Evolutionary conservation across 2,888 invertebrate genomes (phyloP).

Genomic region (Amblyjoppa proteus): DNA sequence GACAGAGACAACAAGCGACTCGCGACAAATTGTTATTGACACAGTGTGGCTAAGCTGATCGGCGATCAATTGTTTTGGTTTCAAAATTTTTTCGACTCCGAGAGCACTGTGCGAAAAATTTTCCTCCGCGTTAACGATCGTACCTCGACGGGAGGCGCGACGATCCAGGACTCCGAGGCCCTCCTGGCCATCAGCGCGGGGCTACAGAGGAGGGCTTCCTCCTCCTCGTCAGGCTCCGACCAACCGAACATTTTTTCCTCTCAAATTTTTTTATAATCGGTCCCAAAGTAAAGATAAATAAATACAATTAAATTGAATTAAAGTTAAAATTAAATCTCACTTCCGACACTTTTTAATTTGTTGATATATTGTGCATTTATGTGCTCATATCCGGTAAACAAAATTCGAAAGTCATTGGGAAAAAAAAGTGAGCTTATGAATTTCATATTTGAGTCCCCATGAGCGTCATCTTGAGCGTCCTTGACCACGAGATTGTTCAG

Average conservation of each 20-base stretch:
- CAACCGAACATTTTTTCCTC: slow-evolving; percentile 90
- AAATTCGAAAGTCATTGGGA: not conserved
- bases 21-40: slow-evolving; percentile 43
- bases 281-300: not conserved
- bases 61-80: not conserved
- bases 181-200: slow-evolving; percentile 94
- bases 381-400: not conserved
- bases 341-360: not conserved
- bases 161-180: slow-evolving; percentile 96
- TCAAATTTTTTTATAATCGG: not conserved
- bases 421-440: not conserved
- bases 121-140: not conserved
- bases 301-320: too few species aligned
- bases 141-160: slow-evolving; percentile 95
- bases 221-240: slow-evolving; percentile 92
- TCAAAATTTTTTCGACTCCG: not conserved
- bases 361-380: not conserved
- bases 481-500: slow-evolving; percentile 41
- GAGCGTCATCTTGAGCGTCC: slow-evolving; percentile 19
- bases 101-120: not conserved
- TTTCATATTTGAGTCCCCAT: not conserved
- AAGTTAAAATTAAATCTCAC: not conserved
- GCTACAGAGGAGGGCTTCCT: slow-evolving; percentile 94
- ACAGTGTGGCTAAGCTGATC: slow-evolving; percentile 4
- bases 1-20: slow-evolving; percentile 32